phyloP scores from a whole-genome alignment of 1,140 invertebrate species.

The Panulirus ornatus region DNA sequence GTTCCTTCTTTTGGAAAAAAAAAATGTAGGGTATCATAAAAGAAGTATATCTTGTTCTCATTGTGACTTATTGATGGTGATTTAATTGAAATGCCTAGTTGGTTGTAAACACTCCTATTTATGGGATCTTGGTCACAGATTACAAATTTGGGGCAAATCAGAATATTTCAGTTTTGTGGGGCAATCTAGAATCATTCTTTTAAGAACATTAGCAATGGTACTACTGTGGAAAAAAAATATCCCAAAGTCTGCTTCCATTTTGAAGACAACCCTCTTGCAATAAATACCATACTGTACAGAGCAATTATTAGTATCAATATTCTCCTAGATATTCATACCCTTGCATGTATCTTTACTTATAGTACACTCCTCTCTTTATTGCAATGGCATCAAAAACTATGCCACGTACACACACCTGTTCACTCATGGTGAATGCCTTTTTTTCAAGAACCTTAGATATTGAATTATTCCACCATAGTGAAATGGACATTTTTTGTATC shows the following conservation, averaged over 20 bases:
- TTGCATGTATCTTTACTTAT: background rate
- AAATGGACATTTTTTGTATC: too few relatives aligned
- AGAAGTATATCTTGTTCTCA: background rate
- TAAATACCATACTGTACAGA: background rate
- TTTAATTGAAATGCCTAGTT: background rate
- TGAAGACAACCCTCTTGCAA: background rate
- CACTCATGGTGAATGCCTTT: background rate
- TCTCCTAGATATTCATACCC: background rate
- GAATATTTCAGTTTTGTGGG: background rate
- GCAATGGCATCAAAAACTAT: too few relatives aligned
- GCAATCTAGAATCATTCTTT: background rate
- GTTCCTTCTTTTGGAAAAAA: too few relatives aligned
- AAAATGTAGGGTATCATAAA: constrained; percentile 17
- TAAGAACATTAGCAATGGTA: background rate
- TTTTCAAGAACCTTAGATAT: too few relatives aligned
- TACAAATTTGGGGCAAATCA: background rate
- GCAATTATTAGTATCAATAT: background rate
- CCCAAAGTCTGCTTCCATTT: constrained; percentile 24
- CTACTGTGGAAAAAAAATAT: constrained; percentile 23
- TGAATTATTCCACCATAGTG: too few relatives aligned
- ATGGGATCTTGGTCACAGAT: constrained; percentile 35
- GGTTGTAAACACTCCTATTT: background rate
- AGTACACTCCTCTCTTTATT: background rate
- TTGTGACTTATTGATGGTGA: constrained; percentile 13
- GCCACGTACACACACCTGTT: background rate